A percentile compares a stretch with the other conserved stretches of the same genome.
Evolutionary conservation across 2,797 vertebrate species (phyloP).

Genomic region (Florisuga fusca): DNA sequence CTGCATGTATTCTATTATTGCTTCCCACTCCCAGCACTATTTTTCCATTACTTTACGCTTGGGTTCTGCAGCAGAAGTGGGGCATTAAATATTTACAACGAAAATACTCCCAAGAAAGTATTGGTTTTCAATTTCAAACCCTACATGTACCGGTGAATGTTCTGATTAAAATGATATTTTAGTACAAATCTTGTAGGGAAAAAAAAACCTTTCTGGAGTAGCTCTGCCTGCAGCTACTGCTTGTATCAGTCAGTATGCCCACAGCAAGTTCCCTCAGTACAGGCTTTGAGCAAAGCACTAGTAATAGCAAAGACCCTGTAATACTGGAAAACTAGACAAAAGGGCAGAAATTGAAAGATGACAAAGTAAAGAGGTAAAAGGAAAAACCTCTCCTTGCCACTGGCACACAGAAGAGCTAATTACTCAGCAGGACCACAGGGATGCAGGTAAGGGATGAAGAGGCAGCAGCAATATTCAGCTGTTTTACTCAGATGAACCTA

Average conservation of each 20-base stretch:
- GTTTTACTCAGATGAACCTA: not conserved
- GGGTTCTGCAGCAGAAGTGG: not conserved
- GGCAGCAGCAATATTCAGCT: not conserved
- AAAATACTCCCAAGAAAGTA: not conserved
- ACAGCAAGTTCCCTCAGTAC: not conserved
- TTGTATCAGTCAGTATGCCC: not conserved
- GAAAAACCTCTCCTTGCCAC: not conserved
- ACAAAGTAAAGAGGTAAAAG: not conserved
- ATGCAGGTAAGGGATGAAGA: not conserved
- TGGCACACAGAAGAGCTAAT: not conserved
- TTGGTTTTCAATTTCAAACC: not conserved
- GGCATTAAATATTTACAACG: not conserved
- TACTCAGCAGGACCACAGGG: fast-evolving
- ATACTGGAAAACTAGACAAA: not conserved
- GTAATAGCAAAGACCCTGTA: fast-evolving
- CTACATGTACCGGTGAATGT: not conserved
- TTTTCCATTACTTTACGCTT: not conserved
- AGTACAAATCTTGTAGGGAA: not conserved
- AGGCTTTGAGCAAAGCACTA: not conserved
- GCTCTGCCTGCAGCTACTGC: not conserved
- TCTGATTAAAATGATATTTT: not conserved
- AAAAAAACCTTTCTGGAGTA: not conserved
- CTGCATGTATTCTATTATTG: not conserved
- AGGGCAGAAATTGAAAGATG: not conserved
- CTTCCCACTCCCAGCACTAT: not conserved